Percentiles rank a stretch among this genome's conserved stretches.
Conservation (phyloP, 2,113 vertebrate genomes). For the Festucalex cinctus region DNA sequence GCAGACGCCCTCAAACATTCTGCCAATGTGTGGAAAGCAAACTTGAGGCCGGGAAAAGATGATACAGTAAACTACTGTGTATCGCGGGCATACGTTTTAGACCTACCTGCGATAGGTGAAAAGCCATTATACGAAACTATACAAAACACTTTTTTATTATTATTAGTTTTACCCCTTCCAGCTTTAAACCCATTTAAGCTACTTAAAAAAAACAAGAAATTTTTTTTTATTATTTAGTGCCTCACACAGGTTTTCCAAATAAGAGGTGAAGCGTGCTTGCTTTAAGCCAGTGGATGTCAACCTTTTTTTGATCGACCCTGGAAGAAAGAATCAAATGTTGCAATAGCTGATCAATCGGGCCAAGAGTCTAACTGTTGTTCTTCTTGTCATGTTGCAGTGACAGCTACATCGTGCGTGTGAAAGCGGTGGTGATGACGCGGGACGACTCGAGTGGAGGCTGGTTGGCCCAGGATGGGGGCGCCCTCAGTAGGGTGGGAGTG, state of each 20-base stretch:
- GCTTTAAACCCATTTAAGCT: too few relatives aligned
- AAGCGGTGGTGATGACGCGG: constrained; percentile 99
- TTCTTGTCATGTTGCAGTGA: constrained; percentile 78
- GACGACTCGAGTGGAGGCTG: constrained; percentile 99
- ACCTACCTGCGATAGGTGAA: too few relatives aligned
- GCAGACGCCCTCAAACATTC: constrained; percentile 59
- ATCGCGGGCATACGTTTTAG: too few relatives aligned
- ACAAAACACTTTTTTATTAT: too few relatives aligned
- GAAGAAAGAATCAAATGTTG: neutral
- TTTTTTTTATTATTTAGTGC: too few relatives aligned
- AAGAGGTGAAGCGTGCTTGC: too few relatives aligned
- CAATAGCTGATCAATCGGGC: neutral
- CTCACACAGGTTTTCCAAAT: too few relatives aligned
- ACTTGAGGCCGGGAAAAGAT: neutral
- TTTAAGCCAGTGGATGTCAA: too few relatives aligned
- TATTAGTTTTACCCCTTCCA: too few relatives aligned
- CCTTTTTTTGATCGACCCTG: too few relatives aligned
- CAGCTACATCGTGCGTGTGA: constrained; percentile 99
- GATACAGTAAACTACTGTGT: neutral
- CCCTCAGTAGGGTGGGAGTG: constrained; percentile 94
- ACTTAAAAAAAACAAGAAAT: too few relatives aligned
- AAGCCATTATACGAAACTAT: too few relatives aligned
- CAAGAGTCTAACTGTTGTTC: neutral
- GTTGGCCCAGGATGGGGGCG: constrained; percentile 96
- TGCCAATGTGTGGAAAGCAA: constrained; percentile 45